A percentile compares a stretch with the other conserved stretches of the same genome.
Conservation (phyloP, 2,888 invertebrate species). For the Dasysyrphus albostriatus region DNA sequence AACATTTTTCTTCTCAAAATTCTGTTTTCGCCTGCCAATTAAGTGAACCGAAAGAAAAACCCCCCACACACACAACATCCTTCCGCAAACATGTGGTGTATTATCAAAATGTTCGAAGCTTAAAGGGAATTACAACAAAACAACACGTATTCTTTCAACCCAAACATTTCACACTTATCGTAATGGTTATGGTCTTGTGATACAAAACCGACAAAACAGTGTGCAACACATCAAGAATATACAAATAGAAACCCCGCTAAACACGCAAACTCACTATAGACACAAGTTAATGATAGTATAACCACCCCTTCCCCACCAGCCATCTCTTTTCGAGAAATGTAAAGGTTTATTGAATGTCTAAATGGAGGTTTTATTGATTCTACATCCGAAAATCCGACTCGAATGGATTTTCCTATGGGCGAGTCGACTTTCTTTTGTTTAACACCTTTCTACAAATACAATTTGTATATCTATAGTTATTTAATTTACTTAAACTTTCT, state of each 20-base stretch:
- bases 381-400: neutral
- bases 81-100: slow-evolving; percentile 74
- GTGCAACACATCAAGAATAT: slow-evolving; percentile 62
- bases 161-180: neutral
- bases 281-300: neutral
- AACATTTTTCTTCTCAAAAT: neutral
- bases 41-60: slow-evolving; percentile 13
- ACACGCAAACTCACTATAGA: neutral
- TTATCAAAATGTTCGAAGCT: slow-evolving; percentile 64
- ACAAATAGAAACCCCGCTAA: slow-evolving; percentile 4
- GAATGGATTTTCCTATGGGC: neutral
- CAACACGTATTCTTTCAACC: neutral
- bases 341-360: neutral
- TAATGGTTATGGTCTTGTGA: slow-evolving; percentile 61
- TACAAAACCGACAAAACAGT: slow-evolving; percentile 56
- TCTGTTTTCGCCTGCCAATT: neutral
- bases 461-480: neutral
- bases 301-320: accelerated
- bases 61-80: slow-evolving; percentile 62
- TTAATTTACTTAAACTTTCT: neutral
- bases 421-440: neutral
- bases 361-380: neutral
- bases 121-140: slow-evolving; percentile 60
- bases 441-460: neutral
- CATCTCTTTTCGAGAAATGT: neutral